Evolutionary conservation across 2,113 vertebrate genomes (phyloP), one percentile per base, ranked within the genome.

Genomic region (Siniperca chuatsi): DNA sequence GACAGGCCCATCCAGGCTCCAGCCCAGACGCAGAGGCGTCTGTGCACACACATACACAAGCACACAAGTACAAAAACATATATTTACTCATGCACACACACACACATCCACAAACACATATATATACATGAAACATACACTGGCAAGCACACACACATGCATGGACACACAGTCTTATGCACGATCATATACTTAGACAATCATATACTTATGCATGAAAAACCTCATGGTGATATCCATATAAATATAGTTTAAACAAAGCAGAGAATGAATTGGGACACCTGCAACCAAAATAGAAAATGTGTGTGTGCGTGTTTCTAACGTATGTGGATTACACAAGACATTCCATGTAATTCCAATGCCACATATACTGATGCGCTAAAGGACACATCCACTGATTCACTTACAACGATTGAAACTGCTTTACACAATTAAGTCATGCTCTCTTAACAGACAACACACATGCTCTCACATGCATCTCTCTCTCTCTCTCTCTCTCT

Each of bases 401-500:
- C 89, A 90, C 91, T 93, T 85, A 89, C 76, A 79, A 54, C 10
- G 60, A 90, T 89, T 83, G 82, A 90, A 88, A 67, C 84, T 89
- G 90, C 82, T 93, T 91, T 91, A 88, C 84, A 91, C 91, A 94
- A 93, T 95, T 94, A 95, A 94, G 85, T 89, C 90, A 89, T 78
- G 87, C 86, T 87, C 82, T 88, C 76, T 90, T 92, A 91, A 91
- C 86, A 91, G 84, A 91, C 83, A 91, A 88, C 78, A 87, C 85
- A 81, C 84, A 87, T 54, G 60, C 89, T 78, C 72, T 58, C 86
- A 79, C 72, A 57, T 68, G 70, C 75, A 65, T 42, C 54, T 23
- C 54, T n/a, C 54, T 57, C 57, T 44, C 42, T 44, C 8, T 15
- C 79, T 77, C 46, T 65, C 66, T 62, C 52, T 54, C 64, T 52